Percentiles rank a stretch among this genome's conserved stretches.
phyloP scores from a whole-genome alignment of 2,888 invertebrate species.

The Tigriopus californicus region DNA sequence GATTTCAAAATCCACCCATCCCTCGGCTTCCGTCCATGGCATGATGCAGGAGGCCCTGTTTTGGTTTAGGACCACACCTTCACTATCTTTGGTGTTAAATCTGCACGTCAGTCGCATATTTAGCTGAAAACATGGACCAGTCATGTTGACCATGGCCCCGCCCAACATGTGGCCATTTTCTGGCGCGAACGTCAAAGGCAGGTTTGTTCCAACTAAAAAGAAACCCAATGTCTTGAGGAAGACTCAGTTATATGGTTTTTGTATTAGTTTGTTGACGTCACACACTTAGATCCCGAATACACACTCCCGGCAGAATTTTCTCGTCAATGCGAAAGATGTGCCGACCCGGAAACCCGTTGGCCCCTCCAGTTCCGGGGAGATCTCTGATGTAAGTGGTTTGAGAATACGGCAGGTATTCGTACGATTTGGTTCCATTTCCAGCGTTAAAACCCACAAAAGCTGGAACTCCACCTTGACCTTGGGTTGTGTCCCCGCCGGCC shows the following conservation, averaged over 20 bases:
- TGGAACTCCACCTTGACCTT: conserved; percentile 66
- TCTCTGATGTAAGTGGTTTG: conserved; percentile 61
- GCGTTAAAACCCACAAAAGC: conserved; percentile 90
- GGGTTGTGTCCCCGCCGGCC: conserved; percentile 68
- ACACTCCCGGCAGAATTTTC: conserved; percentile 75
- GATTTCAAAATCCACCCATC: conserved; percentile 67
- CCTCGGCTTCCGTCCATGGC: conserved; percentile 66
- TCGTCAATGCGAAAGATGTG: conserved; percentile 91
- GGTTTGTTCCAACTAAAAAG: conserved; percentile 40
- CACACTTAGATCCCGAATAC: conserved; percentile 34
- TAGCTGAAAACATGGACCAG: conserved; percentile 76
- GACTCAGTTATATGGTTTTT: too few relatives aligned
- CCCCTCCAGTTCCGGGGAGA: conserved; percentile 63
- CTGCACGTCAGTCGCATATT: conserved; percentile 53
- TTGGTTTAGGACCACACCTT: conserved; percentile 21
- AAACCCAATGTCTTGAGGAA: background rate
- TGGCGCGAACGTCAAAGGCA: conserved; percentile 70
- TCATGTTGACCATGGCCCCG: conserved; percentile 85
- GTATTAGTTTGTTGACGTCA: conserved; percentile 18
- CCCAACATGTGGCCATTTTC: conserved; percentile 95
- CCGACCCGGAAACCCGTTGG: conserved; percentile 66
- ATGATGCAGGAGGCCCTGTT: conserved; percentile 78
- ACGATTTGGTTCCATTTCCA: conserved; percentile 76
- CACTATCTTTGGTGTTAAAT: conserved; percentile 23
- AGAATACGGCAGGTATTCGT: conserved; percentile 74